phyloP scores from a whole-genome alignment of 2,888 invertebrate species.

The Arrhopalites spinosus region DNA sequence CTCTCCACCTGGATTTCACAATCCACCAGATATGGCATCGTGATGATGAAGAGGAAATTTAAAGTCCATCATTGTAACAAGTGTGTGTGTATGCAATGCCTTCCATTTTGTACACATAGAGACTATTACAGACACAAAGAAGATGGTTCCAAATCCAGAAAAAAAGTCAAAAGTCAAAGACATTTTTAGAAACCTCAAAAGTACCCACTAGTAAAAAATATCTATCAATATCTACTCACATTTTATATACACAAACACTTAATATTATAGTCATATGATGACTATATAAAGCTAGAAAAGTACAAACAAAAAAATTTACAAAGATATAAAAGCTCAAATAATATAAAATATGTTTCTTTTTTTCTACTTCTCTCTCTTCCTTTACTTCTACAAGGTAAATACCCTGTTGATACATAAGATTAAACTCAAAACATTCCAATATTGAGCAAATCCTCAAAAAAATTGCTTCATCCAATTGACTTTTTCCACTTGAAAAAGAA shows the following conservation, averaged over 20 bases:
- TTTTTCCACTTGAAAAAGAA: neutral
- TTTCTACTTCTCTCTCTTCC: too few species aligned
- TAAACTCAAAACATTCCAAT: neutral
- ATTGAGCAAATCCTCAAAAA: neutral
- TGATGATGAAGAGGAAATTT: conserved; percentile 10
- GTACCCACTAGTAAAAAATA: neutral
- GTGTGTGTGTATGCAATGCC: neutral
- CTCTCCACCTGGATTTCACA: conserved; percentile 3
- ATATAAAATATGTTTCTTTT: neutral
- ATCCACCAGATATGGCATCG: neutral
- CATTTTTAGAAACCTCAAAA: neutral
- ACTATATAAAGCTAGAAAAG: too few species aligned
- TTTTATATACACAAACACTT: too few species aligned
- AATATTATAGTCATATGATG: too few species aligned
- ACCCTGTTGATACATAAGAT: neutral
- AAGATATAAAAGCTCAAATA: neutral
- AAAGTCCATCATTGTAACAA: neutral
- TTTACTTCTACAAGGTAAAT: neutral
- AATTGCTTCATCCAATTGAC: conserved; percentile 8
- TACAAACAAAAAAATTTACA: neutral
- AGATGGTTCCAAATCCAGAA: too few species aligned
- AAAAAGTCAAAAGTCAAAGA: neutral
- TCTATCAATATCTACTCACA: too few species aligned
- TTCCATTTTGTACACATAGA: neutral
- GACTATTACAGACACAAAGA: neutral